phyloP scores from a whole-genome alignment of 2,888 invertebrate species.

The Tiphia femorata region DNA sequence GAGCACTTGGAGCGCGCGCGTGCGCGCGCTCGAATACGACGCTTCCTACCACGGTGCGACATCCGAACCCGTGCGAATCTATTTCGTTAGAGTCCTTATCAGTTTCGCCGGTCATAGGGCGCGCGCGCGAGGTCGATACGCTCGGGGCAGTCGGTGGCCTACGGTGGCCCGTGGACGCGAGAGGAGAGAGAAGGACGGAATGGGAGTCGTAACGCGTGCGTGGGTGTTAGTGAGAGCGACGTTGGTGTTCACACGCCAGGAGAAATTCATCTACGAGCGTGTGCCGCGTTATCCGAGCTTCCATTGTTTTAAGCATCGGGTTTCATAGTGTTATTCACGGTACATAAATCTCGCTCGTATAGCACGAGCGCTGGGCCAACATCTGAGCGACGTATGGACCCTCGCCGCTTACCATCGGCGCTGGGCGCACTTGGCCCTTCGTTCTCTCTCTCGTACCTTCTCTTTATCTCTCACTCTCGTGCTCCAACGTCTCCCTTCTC shows the following conservation, averaged over 20 bases:
- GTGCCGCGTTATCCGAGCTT: conserved; percentile 19
- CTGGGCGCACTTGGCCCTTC: conserved; percentile 1
- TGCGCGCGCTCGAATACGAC: no score
- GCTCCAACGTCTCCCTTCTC: neutral
- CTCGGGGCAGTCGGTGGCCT: no score
- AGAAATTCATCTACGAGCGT: conserved; percentile 20
- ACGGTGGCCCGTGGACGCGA: no score
- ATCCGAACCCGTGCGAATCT: no score
- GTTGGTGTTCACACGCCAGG: neutral
- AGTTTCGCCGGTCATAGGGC: no score
- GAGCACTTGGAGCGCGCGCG: no score
- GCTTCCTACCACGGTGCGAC: no score
- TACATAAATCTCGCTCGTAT: conserved; percentile 1
- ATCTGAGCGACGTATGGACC: conserved; percentile 6
- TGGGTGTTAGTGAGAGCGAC: neutral
- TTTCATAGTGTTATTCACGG: conserved; percentile 14
- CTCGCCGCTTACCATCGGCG: conserved; percentile 20
- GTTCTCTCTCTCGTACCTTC: neutral
- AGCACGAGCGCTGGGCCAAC: conserved; percentile 8
- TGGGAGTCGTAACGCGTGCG: no score
- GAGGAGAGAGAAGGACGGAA: no score
- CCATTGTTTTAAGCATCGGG: conserved; percentile 30
- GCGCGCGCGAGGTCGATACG: no score
- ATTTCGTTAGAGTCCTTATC: no score
- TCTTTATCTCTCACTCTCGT: neutral